Evolutionary conservation across 2,888 invertebrate genomes (phyloP), one percentile per base, ranked within the genome.

Genomic region (Agrochola circellaris): DNA sequence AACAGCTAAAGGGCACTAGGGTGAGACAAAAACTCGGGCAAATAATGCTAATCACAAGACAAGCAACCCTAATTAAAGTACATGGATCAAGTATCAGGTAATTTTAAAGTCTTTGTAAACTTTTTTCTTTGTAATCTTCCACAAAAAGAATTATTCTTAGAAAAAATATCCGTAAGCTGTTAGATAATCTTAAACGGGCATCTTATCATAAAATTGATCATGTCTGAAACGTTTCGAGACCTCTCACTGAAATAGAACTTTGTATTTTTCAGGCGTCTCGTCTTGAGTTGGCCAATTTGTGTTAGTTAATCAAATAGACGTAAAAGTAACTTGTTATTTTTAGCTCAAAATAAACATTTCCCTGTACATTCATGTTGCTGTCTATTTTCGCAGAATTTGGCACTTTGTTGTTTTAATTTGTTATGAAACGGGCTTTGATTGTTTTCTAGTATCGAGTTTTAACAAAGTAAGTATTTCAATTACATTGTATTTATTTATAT

Each of bases 121-220:
- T 66, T 38, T 79, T 48, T 1, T 34, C 30, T 65, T 51, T 54
- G 13, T 45, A 15, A 61, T n/a, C 81, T 73, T 62, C n/a, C 8
- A 48, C 45, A 20, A 73, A 54, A 45, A 23, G 4, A 13, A 11
- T 23, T 71, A 30, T 74, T 54, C 17, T 75, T 64, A 34, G 20
- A 17, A 30, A 72, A 69, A 69, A 1, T 17, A 9, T n/a, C 23
- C 26, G 45, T 1, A 54, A 83, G 6, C n/a, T 23, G 17, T n/a
- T n/a, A 15, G 20, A 48, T 48, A 17, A 73, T 83, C 68, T 58
- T 0, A 66, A 72, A 34, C 42, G 13, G 6, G 8, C 2, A 61
- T 68, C 68, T 81, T 81, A 75, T 81, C 76, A 72, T 51, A 73
- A 73, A 70, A 77, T 80, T 61, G 73, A 73, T 84, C 73, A 23